Percentiles rank a stretch among this genome's conserved stretches.
Evolutionary conservation across 2,888 invertebrate species (phyloP).

Genomic region (Agrotis ipsilon): DNA sequence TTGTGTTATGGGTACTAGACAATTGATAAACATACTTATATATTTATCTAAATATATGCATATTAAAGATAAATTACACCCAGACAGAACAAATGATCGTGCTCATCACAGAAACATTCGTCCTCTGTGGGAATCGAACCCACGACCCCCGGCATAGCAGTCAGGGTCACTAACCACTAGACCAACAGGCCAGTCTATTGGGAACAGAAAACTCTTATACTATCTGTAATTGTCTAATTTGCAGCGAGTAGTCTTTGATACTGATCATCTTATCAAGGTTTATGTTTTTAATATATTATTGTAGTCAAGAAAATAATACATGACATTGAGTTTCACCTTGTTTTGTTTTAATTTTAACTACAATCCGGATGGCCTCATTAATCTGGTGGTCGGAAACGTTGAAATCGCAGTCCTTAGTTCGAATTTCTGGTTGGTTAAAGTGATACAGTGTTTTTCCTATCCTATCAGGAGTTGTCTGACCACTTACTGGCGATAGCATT

Average conservation of each 20-base stretch:
- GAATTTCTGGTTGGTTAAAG: not conserved
- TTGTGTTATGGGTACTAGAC: too few species aligned
- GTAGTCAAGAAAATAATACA: not conserved
- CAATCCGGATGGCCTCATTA: not conserved
- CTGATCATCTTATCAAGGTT: constrained; percentile 24
- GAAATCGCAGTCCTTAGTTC: not conserved
- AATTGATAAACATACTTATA: too few species aligned
- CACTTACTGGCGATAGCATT: not conserved
- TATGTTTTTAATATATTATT: not conserved
- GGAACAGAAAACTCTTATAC: not conserved
- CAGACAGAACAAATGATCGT: too few species aligned
- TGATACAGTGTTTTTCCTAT: not conserved
- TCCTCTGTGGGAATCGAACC: too few species aligned
- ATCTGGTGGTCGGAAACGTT: not conserved
- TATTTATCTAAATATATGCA: too few species aligned
- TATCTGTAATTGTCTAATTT: constrained; percentile 1
- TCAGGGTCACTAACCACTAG: too few species aligned
- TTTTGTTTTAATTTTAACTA: not conserved
- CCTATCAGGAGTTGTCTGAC: not conserved
- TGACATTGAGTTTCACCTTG: not conserved
- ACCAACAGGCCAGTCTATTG: too few species aligned
- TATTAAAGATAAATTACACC: too few species aligned
- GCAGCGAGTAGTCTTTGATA: constrained; percentile 10
- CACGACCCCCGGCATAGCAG: too few species aligned
- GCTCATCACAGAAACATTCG: too few species aligned